Evolutionary conservation across 2,113 vertebrate species (phyloP).

Genomic region (Burhinus oedicnemus): DNA sequence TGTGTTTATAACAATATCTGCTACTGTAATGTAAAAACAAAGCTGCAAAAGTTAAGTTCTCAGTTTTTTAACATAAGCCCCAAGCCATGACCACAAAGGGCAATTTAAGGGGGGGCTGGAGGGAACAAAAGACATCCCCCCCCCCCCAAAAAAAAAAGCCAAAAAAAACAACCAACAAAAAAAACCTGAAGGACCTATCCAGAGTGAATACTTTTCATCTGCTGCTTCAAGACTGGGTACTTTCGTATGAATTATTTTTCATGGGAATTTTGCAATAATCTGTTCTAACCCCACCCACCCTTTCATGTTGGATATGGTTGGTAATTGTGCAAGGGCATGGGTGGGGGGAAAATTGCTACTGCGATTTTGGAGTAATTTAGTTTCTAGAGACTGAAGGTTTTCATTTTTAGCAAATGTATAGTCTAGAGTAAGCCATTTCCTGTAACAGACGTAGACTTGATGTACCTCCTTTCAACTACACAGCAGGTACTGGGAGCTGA

Average conservation of each 20-base stretch:
- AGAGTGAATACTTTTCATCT: constrained; percentile 2
- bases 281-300: constrained; percentile 38
- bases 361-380: constrained; percentile 26
- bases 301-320: constrained; percentile 38
- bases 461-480: background rate
- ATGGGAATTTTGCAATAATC: constrained; percentile 52
- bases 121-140: too few relatives aligned
- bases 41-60: background rate
- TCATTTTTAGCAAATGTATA: background rate
- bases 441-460: background rate
- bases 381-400: constrained; percentile 9
- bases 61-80: background rate
- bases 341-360: constrained; percentile 42
- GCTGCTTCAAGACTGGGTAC: background rate
- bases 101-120: background rate
- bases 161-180: background rate
- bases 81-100: background rate
- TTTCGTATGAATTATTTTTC: constrained; percentile 40
- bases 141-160: background rate
- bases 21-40: background rate
- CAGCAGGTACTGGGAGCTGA: background rate
- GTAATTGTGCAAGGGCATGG: constrained; percentile 38
- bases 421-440: background rate
- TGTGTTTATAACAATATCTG: background rate
- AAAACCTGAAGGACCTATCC: background rate